Evolutionary conservation across 2,113 vertebrate genomes (phyloP).

Genomic region (Pangasianodon hypophthalmus): DNA sequence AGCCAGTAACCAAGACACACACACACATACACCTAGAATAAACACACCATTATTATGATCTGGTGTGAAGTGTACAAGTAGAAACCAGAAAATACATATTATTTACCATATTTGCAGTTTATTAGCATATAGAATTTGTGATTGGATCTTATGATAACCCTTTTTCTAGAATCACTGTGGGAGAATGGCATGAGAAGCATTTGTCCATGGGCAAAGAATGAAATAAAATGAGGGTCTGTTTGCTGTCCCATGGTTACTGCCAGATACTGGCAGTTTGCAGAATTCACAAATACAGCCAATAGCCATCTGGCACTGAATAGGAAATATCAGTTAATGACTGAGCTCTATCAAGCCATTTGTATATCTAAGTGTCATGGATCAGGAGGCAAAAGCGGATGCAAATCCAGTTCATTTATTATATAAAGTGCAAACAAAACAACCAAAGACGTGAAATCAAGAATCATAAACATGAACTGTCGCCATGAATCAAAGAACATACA

Average conservation of each 20-base stretch:
- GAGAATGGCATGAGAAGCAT: slow-evolving; percentile 14
- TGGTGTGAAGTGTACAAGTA: neutral
- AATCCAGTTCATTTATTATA: too few relatives aligned
- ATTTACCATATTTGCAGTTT: neutral
- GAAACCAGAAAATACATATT: neutral
- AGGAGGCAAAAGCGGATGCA: too few relatives aligned
- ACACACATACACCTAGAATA: neutral
- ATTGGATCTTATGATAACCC: neutral
- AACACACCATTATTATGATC: neutral
- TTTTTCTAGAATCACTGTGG: neutral
- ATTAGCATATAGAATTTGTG: neutral
- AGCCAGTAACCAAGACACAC: neutral
- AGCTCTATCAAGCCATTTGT: slow-evolving; percentile 7
- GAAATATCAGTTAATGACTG: neutral
- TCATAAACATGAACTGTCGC: too few relatives aligned
- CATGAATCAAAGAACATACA: too few relatives aligned
- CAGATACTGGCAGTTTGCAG: slow-evolving; percentile 12
- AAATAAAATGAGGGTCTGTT: slow-evolving; percentile 2
- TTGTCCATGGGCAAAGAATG: neutral
- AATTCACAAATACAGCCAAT: slow-evolving; percentile 29
- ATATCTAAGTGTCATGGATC: neutral
- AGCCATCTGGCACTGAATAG: slow-evolving; percentile 11
- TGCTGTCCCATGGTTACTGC: neutral
- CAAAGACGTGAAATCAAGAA: too few relatives aligned
- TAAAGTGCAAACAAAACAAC: too few relatives aligned